Conservation (phyloP, 1,140 invertebrate species). For the Odontomachus brunneus region DNA sequence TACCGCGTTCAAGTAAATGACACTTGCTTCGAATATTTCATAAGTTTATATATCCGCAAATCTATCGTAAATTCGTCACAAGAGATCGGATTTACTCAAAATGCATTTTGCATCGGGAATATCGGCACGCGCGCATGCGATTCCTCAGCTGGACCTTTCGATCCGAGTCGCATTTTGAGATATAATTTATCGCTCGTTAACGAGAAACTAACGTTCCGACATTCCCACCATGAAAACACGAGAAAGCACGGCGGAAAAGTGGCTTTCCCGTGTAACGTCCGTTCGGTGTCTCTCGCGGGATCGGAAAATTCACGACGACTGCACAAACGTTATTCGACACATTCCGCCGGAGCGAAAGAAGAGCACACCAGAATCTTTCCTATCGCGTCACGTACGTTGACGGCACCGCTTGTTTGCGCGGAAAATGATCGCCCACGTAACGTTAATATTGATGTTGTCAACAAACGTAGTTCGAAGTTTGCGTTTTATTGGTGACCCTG, state of each 20-base stretch:
- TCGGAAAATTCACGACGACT: background rate
- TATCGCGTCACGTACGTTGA: conserved; percentile 61
- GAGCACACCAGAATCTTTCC: conserved; percentile 24
- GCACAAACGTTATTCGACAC: background rate
- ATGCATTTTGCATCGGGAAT: too few species aligned
- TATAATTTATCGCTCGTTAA: conserved; percentile 1
- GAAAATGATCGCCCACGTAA: conserved; percentile 62
- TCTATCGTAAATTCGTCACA: too few species aligned
- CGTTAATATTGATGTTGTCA: conserved; percentile 68
- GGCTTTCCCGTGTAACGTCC: background rate
- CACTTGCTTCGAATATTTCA: too few species aligned
- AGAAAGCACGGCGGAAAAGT: background rate
- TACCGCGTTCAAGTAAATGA: too few species aligned
- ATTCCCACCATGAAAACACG: background rate
- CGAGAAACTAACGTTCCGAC: background rate
- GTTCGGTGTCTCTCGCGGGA: background rate
- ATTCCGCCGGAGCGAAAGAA: conserved; percentile 14
- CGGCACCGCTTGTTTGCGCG: conserved; percentile 61
- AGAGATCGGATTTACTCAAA: too few species aligned
- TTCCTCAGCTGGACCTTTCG: background rate
- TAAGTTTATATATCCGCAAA: too few species aligned
- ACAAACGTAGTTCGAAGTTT: conserved; percentile 37
- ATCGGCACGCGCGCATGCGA: too few species aligned
- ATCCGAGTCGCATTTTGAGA: background rate
- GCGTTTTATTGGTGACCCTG: conserved; percentile 40